These are phyloP conservation scores for Lasiurus borealis DNA, from an alignment of 2,113 vertebrate species.

Conservation along the genomic window DNA sequence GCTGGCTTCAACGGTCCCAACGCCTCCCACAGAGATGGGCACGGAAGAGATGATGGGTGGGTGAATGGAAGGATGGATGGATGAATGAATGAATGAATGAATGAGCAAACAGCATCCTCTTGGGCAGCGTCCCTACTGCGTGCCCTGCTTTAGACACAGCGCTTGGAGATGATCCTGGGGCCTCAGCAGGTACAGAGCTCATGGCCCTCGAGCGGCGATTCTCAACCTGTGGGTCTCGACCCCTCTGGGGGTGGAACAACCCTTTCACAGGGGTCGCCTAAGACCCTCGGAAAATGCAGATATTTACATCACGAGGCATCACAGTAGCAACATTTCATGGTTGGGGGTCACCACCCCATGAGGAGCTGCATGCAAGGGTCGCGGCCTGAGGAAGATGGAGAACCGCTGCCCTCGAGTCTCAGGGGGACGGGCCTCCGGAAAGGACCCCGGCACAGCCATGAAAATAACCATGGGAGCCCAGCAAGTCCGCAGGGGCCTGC, in stretches of 20 bases:
- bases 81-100: neutral
- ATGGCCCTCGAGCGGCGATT: rapidly evolving
- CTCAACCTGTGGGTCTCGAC: too few species aligned
- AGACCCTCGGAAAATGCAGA: too few species aligned
- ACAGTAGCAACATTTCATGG: too few species aligned
- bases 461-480: neutral
- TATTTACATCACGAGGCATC: too few species aligned
- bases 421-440: rapidly evolving
- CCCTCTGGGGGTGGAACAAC: too few species aligned
- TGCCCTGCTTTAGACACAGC: neutral
- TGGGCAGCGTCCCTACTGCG: rapidly evolving
- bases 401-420: rapidly evolving
- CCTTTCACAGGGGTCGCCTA: too few species aligned
- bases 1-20: rapidly evolving
- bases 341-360: too few species aligned
- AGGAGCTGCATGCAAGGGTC: too few species aligned
- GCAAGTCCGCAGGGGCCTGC: too few species aligned
- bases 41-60: rapidly evolving
- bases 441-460: rapidly evolving
- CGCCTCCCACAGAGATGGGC: rapidly evolving
- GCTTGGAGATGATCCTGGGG: rapidly evolving
- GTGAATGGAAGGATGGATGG: rapidly evolving
- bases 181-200: neutral
- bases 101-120: rapidly evolving
- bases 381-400: too few species aligned